Evolutionary conservation across 30 jellyfish, hydroid and myxozoan genomes (phyloP).

Genomic region (Turritopsis rubra): DNA sequence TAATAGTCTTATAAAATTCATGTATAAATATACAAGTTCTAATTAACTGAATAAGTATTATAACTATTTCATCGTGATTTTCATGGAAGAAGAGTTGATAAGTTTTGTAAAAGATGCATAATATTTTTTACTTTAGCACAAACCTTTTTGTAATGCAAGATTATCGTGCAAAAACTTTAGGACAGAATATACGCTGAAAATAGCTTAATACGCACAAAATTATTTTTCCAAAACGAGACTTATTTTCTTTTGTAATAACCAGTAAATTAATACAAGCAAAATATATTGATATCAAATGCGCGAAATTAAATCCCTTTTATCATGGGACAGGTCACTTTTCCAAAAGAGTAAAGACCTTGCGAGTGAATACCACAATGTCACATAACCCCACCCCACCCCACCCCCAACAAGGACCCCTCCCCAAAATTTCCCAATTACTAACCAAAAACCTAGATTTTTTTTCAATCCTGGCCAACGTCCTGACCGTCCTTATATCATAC

Average conservation of each 20-base stretch:
- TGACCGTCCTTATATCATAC: too few species aligned
- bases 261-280: not conserved
- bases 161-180: not conserved
- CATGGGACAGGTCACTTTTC: not conserved
- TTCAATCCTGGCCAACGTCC: too few species aligned
- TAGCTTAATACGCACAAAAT: not conserved
- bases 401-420: too few species aligned
- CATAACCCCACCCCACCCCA: too few species aligned
- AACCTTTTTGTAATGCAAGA: not conserved
- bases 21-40: too few species aligned
- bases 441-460: too few species aligned
- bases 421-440: too few species aligned
- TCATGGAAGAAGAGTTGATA: not conserved
- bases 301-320: not conserved
- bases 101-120: not conserved
- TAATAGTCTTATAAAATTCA: too few species aligned
- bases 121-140: not conserved
- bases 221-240: not conserved
- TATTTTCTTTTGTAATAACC: not conserved
- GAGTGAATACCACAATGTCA: too few species aligned
- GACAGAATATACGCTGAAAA: not conserved
- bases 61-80: not conserved
- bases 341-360: not conserved
- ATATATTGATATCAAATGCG: not conserved
- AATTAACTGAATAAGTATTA: not conserved